Conservation (phyloP, 2,797 vertebrate genomes). For the Masticophis lateralis region DNA sequence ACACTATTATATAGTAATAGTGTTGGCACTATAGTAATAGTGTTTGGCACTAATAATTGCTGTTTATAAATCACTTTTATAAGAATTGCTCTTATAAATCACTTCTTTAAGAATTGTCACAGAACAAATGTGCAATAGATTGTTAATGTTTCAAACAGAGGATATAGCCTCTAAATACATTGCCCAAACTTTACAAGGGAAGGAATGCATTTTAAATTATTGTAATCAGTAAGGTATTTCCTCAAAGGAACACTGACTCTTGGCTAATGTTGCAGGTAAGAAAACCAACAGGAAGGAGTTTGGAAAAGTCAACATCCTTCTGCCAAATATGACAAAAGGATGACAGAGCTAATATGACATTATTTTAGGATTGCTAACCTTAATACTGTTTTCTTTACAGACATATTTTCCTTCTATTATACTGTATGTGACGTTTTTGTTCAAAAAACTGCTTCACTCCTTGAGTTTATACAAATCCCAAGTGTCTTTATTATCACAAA, state of each 20-base stretch:
- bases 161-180: slow-evolving; percentile 70
- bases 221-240: slow-evolving; percentile 56
- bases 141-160: slow-evolving; percentile 75
- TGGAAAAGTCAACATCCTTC: background rate
- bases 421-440: background rate
- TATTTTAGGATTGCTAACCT: background rate
- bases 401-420: background rate
- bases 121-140: slow-evolving; percentile 71
- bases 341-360: background rate
- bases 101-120: slow-evolving; percentile 76
- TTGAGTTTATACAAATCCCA: background rate
- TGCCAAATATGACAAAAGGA: background rate
- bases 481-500: background rate
- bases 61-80: slow-evolving; percentile 78
- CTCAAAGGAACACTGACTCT: slow-evolving; percentile 52
- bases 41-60: slow-evolving; percentile 69
- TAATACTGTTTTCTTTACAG: background rate
- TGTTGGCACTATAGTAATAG: slow-evolving; percentile 67
- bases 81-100: slow-evolving; percentile 74
- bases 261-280: background rate
- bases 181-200: slow-evolving; percentile 66
- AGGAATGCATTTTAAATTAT: slow-evolving; percentile 58
- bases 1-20: no score
- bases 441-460: background rate
- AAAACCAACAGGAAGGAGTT: slow-evolving; percentile 34